phyloP scores from a whole-genome alignment of 2,113 vertebrate genomes.

The Xyrauchen texanus region DNA sequence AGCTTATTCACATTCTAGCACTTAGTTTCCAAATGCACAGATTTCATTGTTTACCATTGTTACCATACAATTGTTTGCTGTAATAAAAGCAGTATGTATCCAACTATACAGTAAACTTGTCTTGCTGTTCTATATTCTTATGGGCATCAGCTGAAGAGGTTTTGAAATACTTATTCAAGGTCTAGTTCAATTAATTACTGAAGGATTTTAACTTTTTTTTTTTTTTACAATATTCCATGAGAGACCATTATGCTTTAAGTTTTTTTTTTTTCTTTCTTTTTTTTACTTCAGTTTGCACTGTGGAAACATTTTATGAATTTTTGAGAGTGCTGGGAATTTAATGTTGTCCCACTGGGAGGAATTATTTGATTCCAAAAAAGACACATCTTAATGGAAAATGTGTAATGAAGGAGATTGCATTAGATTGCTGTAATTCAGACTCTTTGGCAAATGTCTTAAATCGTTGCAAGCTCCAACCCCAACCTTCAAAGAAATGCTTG shows the following conservation, averaged over 20 bases:
- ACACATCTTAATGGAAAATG: conserved; percentile 51
- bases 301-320: conserved; percentile 35
- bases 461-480: conserved; percentile 55
- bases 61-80: neutral
- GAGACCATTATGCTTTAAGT: conserved; percentile 24
- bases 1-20: conserved; percentile 20
- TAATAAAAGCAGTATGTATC: too few species aligned
- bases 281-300: conserved; percentile 29
- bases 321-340: conserved; percentile 42
- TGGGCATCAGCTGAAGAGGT: neutral
- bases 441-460: conserved; percentile 58
- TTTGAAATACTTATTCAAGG: neutral
- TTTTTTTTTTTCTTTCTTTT: neutral
- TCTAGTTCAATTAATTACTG: conserved; percentile 26
- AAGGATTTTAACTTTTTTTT: conserved; percentile 37
- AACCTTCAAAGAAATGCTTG: conserved; percentile 55
- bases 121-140: neutral
- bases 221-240: neutral
- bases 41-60: conserved; percentile 13
- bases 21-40: conserved; percentile 19
- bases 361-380: conserved; percentile 53
- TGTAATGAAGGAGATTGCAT: conserved; percentile 47
- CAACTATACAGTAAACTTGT: too few species aligned
- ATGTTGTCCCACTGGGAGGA: conserved; percentile 43
- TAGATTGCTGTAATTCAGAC: conserved; percentile 56